A percentile compares a stretch with the other conserved stretches of the same genome.
These are phyloP conservation scores for Cheilosia scutellata DNA, from an alignment of 2,888 invertebrate genomes.

Conservation along the genomic window DNA sequence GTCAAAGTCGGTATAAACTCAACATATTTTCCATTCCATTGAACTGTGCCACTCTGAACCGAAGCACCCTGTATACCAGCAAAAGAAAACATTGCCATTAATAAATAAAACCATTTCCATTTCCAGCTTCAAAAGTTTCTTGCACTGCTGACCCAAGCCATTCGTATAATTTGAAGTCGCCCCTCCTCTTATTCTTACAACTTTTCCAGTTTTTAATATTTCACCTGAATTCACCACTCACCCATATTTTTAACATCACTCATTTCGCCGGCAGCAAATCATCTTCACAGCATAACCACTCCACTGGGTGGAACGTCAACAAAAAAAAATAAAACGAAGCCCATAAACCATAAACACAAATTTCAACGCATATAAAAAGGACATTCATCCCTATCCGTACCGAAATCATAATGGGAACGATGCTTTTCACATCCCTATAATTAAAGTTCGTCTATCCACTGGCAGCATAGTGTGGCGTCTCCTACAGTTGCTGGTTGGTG, in stretches of 20 bases:
- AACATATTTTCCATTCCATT: too few relatives aligned
- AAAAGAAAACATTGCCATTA: not conserved
- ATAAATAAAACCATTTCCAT: constrained; percentile 1
- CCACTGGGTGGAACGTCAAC: constrained; percentile 50
- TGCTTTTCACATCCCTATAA: constrained; percentile 63
- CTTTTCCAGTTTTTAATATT: constrained; percentile 12
- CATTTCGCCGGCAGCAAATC: constrained; percentile 52
- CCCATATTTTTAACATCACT: constrained; percentile 56
- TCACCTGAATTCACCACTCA: constrained; percentile 67
- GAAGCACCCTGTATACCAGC: not conserved
- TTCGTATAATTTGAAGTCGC: not conserved
- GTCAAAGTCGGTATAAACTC: too few relatives aligned
- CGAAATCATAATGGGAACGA: constrained; percentile 60
- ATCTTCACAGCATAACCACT: constrained; percentile 29
- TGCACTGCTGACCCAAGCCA: not conserved
- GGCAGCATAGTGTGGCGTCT: not conserved
- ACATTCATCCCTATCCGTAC: constrained; percentile 68
- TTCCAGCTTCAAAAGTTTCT: not conserved
- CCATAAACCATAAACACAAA: constrained; percentile 71
- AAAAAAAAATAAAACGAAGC: constrained; percentile 20
- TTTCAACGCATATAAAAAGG: constrained; percentile 73
- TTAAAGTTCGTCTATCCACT: constrained; percentile 66
- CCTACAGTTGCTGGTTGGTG: constrained; percentile 9
- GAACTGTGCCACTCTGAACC: too few relatives aligned
- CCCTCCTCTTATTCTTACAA: not conserved